phyloP scores from a whole-genome alignment of 1,140 invertebrate genomes.

The Drosophila micromelanica region DNA sequence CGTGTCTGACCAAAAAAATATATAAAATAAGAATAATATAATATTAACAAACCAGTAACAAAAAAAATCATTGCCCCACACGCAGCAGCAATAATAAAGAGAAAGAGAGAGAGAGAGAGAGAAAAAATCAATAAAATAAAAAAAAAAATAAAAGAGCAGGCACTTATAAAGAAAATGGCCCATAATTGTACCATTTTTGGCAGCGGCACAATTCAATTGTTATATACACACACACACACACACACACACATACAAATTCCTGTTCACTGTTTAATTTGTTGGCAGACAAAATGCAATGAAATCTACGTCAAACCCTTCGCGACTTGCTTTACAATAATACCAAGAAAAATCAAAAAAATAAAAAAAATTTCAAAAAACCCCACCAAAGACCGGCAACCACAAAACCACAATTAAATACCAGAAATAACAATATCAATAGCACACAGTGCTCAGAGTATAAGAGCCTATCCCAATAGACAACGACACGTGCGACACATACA shows the following conservation, averaged over 20 bases:
- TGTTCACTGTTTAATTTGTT: constrained; percentile 13
- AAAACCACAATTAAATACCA: constrained; percentile 40
- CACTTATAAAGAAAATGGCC: constrained; percentile 58
- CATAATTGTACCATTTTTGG: constrained; percentile 61
- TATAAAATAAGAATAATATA: constrained; percentile 12
- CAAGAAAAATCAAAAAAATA: background rate
- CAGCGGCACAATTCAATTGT: constrained; percentile 29
- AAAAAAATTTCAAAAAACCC: background rate
- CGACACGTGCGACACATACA: constrained; percentile 27
- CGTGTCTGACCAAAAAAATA: constrained; percentile 54
- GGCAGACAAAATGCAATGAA: constrained; percentile 1
- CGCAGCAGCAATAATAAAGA: constrained; percentile 33
- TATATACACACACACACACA: background rate
- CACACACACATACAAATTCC: constrained; percentile 16
- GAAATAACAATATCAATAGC: constrained; percentile 35
- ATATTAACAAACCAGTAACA: background rate
- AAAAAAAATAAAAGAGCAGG: constrained; percentile 39
- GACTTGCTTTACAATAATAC: background rate
- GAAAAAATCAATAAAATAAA: no score
- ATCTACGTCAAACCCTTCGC: background rate
- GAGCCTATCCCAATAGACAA: constrained; percentile 16
- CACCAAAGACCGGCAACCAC: constrained; percentile 10
- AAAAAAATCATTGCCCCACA: no score
- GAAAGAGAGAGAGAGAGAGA: no score
- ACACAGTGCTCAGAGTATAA: constrained; percentile 3